Evolutionary conservation across 2,797 vertebrate species (phyloP), one percentile per base, ranked within the genome.

Genomic region (Lepidocolaptes lacrymiger): DNA sequence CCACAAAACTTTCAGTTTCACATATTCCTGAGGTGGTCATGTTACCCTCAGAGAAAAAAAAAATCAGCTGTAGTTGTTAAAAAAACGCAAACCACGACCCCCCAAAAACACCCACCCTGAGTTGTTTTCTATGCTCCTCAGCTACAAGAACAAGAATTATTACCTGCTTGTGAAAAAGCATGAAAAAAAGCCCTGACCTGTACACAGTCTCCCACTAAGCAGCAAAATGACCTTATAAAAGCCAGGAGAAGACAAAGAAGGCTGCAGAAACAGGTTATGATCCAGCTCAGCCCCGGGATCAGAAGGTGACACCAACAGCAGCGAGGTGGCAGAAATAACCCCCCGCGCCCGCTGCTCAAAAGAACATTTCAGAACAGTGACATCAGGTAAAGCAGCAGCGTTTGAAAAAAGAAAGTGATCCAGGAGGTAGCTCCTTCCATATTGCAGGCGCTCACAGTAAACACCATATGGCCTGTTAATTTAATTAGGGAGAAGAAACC

Each of bases 391-490:
- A 97, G 83, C 94, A 97, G 94, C 93, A 95, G 80, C 97, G 93
- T 77, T 84, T 88, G 91, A 94, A 97, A 97, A 67, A 85, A 97
- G 88, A 95, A 96, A 95, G 95, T 94, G 97, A 97, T 94, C 88
- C 85, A 95, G 93, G 86, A 93, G 89, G 88, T 95, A 90, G 91
- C 94, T 89, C 92, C 88, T 86, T 89, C 88, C 91, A 94, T 94
- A 93, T 73, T 85, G 95, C 93, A 97, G 88, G 86, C 88, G 7
- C 83, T 87, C 94, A 97, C 95, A 94, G 96, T 95, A 98, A 98
- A 97, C 97, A 97, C 97, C 97, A 97, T 97, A 97, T 97, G 97
- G 97, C 88, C 94, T 97, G 93, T 92, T 97, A 97, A 96, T 97
- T 97, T 97, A 97, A 97, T 96, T 88, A 96, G 96, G 96, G 96